A percentile compares a stretch with the other conserved stretches of the same genome.
These are phyloP conservation scores for Epizoanthus stellaris DNA, from an alignment of 92 coral and sea anemone genomes.

Conservation along the genomic window DNA sequence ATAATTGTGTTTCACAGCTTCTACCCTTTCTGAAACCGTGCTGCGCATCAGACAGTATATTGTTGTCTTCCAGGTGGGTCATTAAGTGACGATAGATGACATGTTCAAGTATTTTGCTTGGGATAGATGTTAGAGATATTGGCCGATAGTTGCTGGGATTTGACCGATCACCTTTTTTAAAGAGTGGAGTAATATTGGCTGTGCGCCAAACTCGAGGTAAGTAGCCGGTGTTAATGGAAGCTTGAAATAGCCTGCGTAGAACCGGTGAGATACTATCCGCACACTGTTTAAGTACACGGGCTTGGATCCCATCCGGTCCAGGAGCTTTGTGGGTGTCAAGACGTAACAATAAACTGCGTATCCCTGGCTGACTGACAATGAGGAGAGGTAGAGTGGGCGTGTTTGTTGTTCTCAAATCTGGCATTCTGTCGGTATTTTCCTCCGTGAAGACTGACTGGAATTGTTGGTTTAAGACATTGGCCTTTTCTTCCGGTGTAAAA, in stretches of 20 bases:
- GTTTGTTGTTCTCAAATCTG: background rate
- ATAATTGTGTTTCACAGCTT: too few relatives aligned
- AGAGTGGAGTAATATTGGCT: slow-evolving; percentile 11
- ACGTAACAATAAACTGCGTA: background rate
- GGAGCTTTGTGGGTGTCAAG: background rate
- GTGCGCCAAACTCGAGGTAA: slow-evolving; percentile 17
- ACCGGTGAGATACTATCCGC: background rate
- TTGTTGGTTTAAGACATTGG: slow-evolving; percentile 8
- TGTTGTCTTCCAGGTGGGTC: too few relatives aligned
- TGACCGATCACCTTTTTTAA: slow-evolving; percentile 8
- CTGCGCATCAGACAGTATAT: too few relatives aligned
- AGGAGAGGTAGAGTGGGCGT: background rate
- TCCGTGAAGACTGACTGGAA: slow-evolving; percentile 23
- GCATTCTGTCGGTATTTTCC: slow-evolving; percentile 12
- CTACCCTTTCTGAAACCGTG: too few relatives aligned
- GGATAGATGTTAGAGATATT: slow-evolving; percentile 14
- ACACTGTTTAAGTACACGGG: slow-evolving; percentile 6
- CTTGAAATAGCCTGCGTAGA: slow-evolving; percentile 17
- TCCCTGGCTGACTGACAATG: background rate
- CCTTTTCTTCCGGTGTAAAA: slow-evolving; percentile 15
- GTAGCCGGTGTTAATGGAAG: slow-evolving; percentile 1
- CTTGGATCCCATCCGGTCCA: slow-evolving; percentile 3
- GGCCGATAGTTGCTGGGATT: slow-evolving; percentile 12
- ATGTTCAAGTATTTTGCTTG: slow-evolving; percentile 12
- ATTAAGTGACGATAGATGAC: background rate